phyloP scores from a whole-genome alignment of 2,113 vertebrate species.

The Chitala chitala region DNA sequence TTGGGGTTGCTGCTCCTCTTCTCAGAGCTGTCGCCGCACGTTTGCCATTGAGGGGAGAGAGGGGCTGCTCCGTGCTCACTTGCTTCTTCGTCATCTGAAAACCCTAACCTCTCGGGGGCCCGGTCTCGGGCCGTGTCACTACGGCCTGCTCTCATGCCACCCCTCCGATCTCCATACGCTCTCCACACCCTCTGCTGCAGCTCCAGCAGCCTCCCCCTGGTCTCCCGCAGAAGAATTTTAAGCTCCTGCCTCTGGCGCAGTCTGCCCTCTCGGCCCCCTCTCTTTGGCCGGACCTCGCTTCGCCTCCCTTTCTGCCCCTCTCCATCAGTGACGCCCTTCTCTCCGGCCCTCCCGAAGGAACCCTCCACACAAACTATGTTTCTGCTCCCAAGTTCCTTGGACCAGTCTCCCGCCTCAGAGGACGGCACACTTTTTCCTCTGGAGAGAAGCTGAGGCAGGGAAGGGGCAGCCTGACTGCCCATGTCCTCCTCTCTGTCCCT shows the following conservation, averaged over 20 bases:
- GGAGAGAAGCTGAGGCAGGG: conserved; percentile 19
- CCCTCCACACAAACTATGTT: conserved; percentile 58
- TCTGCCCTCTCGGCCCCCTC: conserved; percentile 45
- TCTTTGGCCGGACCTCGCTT: conserved; percentile 14
- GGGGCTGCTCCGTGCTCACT: conserved; percentile 30
- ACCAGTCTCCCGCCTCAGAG: conserved; percentile 41
- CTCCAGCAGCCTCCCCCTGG: conserved; percentile 58
- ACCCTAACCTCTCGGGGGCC: conserved; percentile 49
- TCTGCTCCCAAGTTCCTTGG: conserved; percentile 48
- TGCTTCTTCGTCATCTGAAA: conserved; percentile 37
- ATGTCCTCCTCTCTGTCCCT: conserved; percentile 37
- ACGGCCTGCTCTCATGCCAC: conserved; percentile 30
- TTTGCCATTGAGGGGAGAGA: conserved; percentile 6
- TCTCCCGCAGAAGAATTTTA: conserved; percentile 66
- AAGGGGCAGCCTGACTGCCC: conserved; percentile 23
- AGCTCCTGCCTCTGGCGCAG: conserved; percentile 60
- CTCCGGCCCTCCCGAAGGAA: not conserved
- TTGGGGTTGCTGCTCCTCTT: conserved; percentile 5
- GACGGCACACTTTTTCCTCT: conserved; percentile 40
- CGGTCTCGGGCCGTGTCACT: conserved; percentile 29
- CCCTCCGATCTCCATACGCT: conserved; percentile 58
- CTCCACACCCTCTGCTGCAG: conserved; percentile 66
- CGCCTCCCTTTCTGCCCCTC: conserved; percentile 28
- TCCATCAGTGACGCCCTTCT: conserved; percentile 10
- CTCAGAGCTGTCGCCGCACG: not conserved